Evolutionary conservation across 2,113 vertebrate species (phyloP), one percentile per base, ranked within the genome.

Genomic region (Bostrychus sinensis): DNA sequence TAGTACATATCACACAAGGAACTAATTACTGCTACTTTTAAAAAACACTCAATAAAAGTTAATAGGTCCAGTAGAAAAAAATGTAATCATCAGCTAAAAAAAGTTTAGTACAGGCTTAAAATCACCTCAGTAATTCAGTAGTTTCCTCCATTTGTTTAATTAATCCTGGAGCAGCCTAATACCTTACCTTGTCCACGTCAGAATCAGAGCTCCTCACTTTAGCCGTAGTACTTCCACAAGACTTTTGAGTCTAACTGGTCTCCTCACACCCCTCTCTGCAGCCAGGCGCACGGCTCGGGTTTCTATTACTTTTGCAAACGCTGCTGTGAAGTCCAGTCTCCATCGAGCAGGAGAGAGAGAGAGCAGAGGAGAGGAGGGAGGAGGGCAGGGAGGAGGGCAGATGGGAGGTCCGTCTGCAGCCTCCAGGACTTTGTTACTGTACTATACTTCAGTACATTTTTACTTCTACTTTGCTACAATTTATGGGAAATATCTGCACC

Each of bases 231-330:
- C 80, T 69, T 88, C 81, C 86, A 80, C 75, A 53, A 81, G 85
- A 82, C 77, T 88, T 89, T 89, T 82, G 85, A 85, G 81, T 86
- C 74, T 86, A 88, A 90, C 83, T 89, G 77, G 62, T 68, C 66
- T 81, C 70, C 78, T 84, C 85, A 88, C 88, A 85, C 88, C 87
- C 80, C 81, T 88, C 85, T 86, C 80, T 80, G 62, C 28, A 84
- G 76, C 60, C 66, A 78, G 84, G 73, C 64, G 36, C 45, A 4
- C 4, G 77, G 88, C 80, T 93, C 89, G 34, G 56, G 81, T 92
- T 93, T 90, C 91, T 86, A 80, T 85, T 70, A 65, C 84, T 77
- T 48, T 80, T 2, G 72, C 76, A 73, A 69, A 75, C 67, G 64
- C 58, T 64, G 72, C 73, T 74, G 62, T 42, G 36, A 38, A 61